These are phyloP conservation scores for Teleogryllus occipitalis DNA, from an alignment of 1,140 invertebrate species.

Conservation along the genomic window DNA sequence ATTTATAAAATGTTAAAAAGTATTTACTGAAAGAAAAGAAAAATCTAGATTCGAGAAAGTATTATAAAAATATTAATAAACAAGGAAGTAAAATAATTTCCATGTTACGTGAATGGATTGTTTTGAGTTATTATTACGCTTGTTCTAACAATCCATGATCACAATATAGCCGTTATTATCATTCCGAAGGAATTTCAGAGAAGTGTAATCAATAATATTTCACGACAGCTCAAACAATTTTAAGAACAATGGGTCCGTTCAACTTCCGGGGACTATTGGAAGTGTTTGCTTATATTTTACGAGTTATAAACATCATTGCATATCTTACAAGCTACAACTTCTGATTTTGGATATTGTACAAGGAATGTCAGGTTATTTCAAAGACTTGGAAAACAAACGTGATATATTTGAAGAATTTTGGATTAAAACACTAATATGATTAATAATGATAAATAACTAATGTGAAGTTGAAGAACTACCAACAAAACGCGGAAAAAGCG, in stretches of 20 bases:
- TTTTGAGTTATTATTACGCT: no score
- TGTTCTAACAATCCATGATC: no score
- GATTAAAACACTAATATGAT: no score
- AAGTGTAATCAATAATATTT: constrained; percentile 8
- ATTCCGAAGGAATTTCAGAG: no score
- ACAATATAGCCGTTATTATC: no score
- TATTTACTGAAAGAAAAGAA: no score
- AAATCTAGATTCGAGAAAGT: no score
- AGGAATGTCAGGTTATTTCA: neutral
- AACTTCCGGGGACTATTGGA: neutral
- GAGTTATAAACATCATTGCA: neutral
- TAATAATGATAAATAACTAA: no score
- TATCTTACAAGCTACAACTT: neutral
- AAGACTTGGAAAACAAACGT: neutral
- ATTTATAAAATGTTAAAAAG: no score
- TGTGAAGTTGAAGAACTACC: neutral
- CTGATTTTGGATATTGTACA: constrained; percentile 6
- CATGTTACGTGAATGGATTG: no score
- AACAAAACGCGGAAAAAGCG: neutral
- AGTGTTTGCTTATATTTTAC: constrained; percentile 9
- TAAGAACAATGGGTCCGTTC: neutral
- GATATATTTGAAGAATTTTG: constrained; percentile 5
- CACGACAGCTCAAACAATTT: neutral
- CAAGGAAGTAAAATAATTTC: no score
- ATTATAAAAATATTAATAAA: no score